These are phyloP conservation scores for Enteromius fasciolatus DNA, from an alignment of 2,797 vertebrate species.

Conservation along the genomic window DNA sequence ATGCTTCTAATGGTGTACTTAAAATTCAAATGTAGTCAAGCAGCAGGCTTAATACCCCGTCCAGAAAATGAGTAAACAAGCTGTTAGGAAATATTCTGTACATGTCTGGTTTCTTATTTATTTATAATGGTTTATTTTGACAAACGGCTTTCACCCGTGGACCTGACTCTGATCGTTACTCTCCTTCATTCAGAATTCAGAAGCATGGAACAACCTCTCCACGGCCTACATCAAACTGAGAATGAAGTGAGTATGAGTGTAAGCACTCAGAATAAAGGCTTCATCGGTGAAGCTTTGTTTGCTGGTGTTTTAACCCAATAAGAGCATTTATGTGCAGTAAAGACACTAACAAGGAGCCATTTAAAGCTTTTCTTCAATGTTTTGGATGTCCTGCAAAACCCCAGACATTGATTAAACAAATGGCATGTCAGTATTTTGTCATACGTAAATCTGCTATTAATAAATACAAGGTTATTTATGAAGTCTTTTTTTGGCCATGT, in stretches of 20 bases:
- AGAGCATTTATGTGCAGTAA: neutral
- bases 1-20: constrained; percentile 30
- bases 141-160: neutral
- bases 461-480: neutral
- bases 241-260: constrained; percentile 86
- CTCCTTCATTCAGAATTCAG: constrained; percentile 84
- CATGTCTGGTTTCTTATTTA: constrained; percentile 12
- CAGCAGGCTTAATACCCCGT: neutral
- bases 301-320: neutral
- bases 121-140: constrained; percentile 34
- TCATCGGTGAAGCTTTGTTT: neutral
- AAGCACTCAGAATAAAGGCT: neutral
- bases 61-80: constrained; percentile 22
- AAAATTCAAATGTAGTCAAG: constrained; percentile 37
- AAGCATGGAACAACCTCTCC: constrained; percentile 98
- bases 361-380: neutral
- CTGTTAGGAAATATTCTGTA: constrained; percentile 24
- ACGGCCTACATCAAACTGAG: constrained; percentile 92
- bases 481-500: neutral
- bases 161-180: constrained; percentile 14
- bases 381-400: neutral
- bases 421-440: neutral
- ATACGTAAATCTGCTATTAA: too few relatives aligned
- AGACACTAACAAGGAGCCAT: neutral
- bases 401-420: neutral